A percentile compares a stretch with the other conserved stretches of the same genome.
Evolutionary conservation across 2,113 vertebrate genomes (phyloP).

Genomic region (Azemiops feae): DNA sequence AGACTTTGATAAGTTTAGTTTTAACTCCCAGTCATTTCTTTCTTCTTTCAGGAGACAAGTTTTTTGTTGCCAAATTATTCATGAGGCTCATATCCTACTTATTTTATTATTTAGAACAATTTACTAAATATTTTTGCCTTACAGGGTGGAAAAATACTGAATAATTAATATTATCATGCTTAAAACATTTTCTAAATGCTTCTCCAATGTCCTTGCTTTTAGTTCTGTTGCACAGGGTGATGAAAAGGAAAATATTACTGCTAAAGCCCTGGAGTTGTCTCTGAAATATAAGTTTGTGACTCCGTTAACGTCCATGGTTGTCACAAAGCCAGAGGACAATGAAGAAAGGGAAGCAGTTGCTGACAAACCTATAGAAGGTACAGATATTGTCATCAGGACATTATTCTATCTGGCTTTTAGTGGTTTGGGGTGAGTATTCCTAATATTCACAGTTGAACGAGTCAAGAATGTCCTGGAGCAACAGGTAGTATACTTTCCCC

Average conservation of each 20-base stretch:
- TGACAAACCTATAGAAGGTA: constrained; percentile 85
- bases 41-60: neutral
- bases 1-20: neutral
- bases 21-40: neutral
- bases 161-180: neutral
- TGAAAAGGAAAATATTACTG: constrained; percentile 78
- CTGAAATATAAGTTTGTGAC: constrained; percentile 92
- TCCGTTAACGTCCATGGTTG: constrained; percentile 93
- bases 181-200: neutral
- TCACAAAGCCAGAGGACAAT: constrained; percentile 85
- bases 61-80: neutral
- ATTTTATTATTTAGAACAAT: neutral
- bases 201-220: neutral
- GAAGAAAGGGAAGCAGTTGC: constrained; percentile 71
- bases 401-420: neutral
- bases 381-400: neutral
- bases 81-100: neutral
- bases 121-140: neutral
- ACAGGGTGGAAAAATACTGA: neutral
- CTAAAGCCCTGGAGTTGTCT: constrained; percentile 78
- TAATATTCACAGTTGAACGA: neutral
- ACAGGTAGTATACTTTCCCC: neutral
- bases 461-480: neutral
- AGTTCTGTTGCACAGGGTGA: constrained; percentile 61
- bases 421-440: neutral